phyloP scores from a whole-genome alignment of 2,888 invertebrate species.

The Pseudococcus longispinus region DNA sequence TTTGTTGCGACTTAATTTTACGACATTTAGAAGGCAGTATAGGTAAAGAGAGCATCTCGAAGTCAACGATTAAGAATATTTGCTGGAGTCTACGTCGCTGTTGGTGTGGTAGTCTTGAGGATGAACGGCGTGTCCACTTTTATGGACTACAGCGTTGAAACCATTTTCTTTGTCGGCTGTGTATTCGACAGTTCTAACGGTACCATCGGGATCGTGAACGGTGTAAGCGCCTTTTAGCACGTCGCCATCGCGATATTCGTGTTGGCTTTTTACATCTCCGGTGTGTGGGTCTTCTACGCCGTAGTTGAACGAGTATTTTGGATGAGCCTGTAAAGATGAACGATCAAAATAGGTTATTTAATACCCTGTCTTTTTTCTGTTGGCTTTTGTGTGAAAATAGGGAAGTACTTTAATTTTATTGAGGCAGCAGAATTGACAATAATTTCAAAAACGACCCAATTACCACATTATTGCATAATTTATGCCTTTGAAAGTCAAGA shows the following conservation, averaged over 20 bases:
- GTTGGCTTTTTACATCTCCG: constrained; percentile 60
- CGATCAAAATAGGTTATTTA: neutral
- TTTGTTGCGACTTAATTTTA: neutral
- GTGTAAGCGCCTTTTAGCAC: constrained; percentile 61
- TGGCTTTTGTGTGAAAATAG: too few species aligned
- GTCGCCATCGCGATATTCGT: constrained; percentile 60
- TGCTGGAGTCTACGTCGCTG: constrained; percentile 21
- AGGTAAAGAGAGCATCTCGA: neutral
- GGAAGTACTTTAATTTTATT: too few species aligned
- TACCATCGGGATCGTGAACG: constrained; percentile 60
- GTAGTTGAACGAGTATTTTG: constrained; percentile 60
- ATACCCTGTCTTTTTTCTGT: too few species aligned
- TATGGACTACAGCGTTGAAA: constrained; percentile 61
- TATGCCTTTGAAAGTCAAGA: too few species aligned
- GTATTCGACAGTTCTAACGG: constrained; percentile 60
- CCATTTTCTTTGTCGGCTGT: constrained; percentile 61
- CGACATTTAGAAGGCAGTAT: neutral
- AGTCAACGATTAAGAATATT: neutral
- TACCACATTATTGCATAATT: too few species aligned
- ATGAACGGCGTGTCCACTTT: constrained; percentile 60
- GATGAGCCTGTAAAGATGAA: constrained; percentile 60
- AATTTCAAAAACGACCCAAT: too few species aligned
- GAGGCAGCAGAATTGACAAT: too few species aligned
- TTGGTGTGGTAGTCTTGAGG: constrained; percentile 57
- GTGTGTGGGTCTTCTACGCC: constrained; percentile 60